Percentiles rank a stretch among this genome's conserved stretches.
Conservation (phyloP, 2,888 invertebrate species). For the Sphecodes monilicornis region DNA sequence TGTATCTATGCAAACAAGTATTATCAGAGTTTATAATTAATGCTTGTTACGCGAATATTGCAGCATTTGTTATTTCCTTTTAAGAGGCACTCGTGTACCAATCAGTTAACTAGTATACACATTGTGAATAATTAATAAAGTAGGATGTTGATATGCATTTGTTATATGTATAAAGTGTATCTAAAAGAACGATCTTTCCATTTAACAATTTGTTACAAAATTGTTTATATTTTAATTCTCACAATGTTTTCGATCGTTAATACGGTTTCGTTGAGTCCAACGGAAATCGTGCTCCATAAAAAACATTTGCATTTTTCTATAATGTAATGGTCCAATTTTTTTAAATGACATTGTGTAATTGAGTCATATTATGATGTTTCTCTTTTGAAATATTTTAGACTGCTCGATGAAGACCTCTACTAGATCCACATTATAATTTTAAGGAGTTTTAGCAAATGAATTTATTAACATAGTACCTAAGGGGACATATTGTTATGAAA, state of each 20-base stretch:
- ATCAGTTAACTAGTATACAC: constrained; percentile 37
- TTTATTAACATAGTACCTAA: constrained; percentile 38
- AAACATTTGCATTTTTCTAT: constrained; percentile 25
- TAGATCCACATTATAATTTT: constrained; percentile 38
- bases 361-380: neutral
- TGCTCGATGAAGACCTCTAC: neutral
- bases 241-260: constrained; percentile 13
- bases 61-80: constrained; percentile 51
- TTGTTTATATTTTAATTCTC: constrained; percentile 21
- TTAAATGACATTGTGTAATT: neutral
- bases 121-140: constrained; percentile 26
- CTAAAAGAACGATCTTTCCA: constrained; percentile 2
- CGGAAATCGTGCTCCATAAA: neutral
- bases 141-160: constrained; percentile 34
- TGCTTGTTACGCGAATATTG: constrained; percentile 32
- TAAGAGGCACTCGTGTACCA: constrained; percentile 34
- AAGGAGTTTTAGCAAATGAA: constrained; percentile 19
- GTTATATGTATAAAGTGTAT: constrained; percentile 35
- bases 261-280: constrained; percentile 14
- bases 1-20: constrained; percentile 30
- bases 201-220: constrained; percentile 16
- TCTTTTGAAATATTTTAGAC: neutral
- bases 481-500: constrained; percentile 27
- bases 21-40: constrained; percentile 48
- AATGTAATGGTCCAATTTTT: constrained; percentile 9